phyloP scores from a whole-genome alignment of 2,888 invertebrate genomes.

The Nomada goodeniana region DNA sequence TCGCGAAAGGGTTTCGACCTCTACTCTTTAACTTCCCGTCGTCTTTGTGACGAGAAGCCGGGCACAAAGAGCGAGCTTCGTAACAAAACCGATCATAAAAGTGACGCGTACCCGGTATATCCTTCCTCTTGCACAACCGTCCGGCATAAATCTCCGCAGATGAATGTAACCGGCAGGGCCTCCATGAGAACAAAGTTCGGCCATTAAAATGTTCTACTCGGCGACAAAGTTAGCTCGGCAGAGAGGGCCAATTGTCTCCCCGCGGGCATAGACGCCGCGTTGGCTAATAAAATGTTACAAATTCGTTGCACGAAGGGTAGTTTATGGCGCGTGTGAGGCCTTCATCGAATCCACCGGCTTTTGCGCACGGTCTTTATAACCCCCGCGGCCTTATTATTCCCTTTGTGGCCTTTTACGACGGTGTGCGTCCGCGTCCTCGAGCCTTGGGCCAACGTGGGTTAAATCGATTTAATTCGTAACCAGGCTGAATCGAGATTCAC shows the following conservation, averaged over 20 bases:
- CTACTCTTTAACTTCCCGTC: slow-evolving; percentile 7
- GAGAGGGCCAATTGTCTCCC: background rate
- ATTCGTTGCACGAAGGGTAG: slow-evolving; percentile 80
- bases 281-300: slow-evolving; percentile 83
- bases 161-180: slow-evolving; percentile 77
- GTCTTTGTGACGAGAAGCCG: slow-evolving; percentile 53
- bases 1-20: slow-evolving; percentile 47
- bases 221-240: slow-evolving; percentile 57
- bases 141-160: slow-evolving; percentile 78
- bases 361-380: slow-evolving; percentile 38
- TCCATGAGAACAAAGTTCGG: slow-evolving; percentile 76
- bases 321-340: slow-evolving; percentile 78
- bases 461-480: slow-evolving; percentile 57
- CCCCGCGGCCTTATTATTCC: slow-evolving; percentile 38
- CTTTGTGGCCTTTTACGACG: slow-evolving; percentile 37
- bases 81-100: slow-evolving; percentile 82
- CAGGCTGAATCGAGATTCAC: slow-evolving; percentile 35
- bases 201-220: slow-evolving; percentile 74
- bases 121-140: slow-evolving; percentile 64
- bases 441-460: slow-evolving; percentile 18
- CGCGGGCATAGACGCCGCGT: slow-evolving; percentile 70
- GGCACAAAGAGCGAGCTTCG: slow-evolving; percentile 79
- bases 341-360: slow-evolving; percentile 73
- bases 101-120: slow-evolving; percentile 51
- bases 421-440: slow-evolving; percentile 14